These are phyloP conservation scores for Seriola aureovittata DNA, from an alignment of 2,113 vertebrate genomes.

Conservation along the genomic window DNA sequence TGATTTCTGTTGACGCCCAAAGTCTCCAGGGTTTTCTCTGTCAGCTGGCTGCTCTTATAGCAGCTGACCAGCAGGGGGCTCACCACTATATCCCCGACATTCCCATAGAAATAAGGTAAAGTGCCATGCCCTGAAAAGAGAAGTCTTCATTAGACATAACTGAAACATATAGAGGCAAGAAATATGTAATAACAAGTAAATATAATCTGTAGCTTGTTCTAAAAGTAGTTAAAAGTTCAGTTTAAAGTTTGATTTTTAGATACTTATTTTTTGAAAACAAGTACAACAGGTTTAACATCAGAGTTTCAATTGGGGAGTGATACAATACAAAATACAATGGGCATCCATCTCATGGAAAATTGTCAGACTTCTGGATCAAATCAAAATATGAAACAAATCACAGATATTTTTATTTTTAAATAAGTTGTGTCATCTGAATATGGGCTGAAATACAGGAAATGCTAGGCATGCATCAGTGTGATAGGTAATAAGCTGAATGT, in stretches of 20 bases:
- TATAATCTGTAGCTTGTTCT: not conserved
- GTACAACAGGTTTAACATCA: not conserved
- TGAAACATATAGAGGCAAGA: not conserved
- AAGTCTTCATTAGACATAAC: not conserved
- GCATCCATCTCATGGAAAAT: not conserved
- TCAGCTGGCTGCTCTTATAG: constrained; percentile 93
- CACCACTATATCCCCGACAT: constrained; percentile 96
- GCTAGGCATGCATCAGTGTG: no score
- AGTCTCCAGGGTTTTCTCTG: constrained; percentile 89
- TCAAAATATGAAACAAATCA: no score
- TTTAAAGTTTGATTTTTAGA: not conserved
- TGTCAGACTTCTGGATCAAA: not conserved
- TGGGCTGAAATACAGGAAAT: not conserved
- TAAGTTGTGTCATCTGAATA: not conserved
- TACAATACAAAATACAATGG: not conserved
- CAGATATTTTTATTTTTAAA: no score
- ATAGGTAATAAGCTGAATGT: no score
- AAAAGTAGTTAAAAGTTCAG: not conserved
- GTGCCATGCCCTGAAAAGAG: constrained; percentile 91
- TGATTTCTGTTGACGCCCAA: constrained; percentile 90
- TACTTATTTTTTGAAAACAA: not conserved
- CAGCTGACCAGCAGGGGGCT: constrained; percentile 98
- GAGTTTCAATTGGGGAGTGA: not conserved
- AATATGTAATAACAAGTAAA: not conserved
- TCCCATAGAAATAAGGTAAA: constrained; percentile 99